Evolutionary conservation across 2,797 vertebrate genomes (phyloP), one percentile per base, ranked within the genome.

Genomic region (Leptodactylus fallax): DNA sequence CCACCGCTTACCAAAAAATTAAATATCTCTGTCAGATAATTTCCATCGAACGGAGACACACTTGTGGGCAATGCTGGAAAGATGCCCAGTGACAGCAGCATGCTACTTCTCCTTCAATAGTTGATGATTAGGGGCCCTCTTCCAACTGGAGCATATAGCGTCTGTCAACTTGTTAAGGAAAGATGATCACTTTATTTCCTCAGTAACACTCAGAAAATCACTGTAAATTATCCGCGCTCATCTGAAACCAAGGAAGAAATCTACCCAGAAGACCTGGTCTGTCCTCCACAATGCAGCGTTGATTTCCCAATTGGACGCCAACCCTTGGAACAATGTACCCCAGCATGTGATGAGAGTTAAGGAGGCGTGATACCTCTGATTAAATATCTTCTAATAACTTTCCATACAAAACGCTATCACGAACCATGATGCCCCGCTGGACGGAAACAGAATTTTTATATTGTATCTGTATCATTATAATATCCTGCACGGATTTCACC

Each of bases 161-260:
- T 83, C 87, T 83, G 71, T 83, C 74, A 83, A 79, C 60, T 83
- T 69, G 49, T 83, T 69, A 78, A 21, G 61, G 63, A 67, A 87
- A 78, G 56, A 78, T 78, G 56, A 87, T 83, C 80, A 45, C 58
- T 87, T 83, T 83, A 61, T 83, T 78, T 87, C 17, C 61, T 36
- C 56, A 25, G 13, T 76, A 82, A 81, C 71, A 55, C 56, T 77
- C 16, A 14, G 27, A 72, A 77, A 87, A 83, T 82, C 71, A 56
- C 71, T 83, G 23, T 21, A 87, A 83, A 87, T 87, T 63, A 72
- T 72, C n/a, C 25, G 11, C 58, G n/a, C 19, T 77, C 71, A 17
- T 83, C 71, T 65, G 25, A 65, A 63, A 27, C 53, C 10, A 21
- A 67, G 71, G 58, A 83, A 53, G 21, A 79, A 74, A 45, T 36